These are phyloP conservation scores for Aphaenogaster rudis DNA, from an alignment of 1,140 invertebrate species.

Conservation along the genomic window DNA sequence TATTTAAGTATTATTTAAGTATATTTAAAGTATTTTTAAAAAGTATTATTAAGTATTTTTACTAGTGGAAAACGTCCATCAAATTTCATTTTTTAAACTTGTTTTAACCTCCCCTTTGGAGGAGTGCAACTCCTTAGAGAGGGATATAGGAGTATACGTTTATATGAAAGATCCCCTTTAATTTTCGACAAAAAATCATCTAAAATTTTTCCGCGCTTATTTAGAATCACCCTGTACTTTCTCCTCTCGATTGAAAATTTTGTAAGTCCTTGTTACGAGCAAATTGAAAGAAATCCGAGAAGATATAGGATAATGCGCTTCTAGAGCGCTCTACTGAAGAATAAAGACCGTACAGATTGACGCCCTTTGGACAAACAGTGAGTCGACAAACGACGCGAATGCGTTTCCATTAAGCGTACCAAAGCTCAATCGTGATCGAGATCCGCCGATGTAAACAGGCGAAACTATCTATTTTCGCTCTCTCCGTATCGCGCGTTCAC, in stretches of 20 bases:
- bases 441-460: slow-evolving; percentile 28
- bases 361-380: neutral
- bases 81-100: no score
- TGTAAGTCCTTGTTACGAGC: neutral
- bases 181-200: no score
- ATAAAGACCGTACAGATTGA: neutral
- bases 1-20: no score
- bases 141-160: no score
- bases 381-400: slow-evolving; percentile 35
- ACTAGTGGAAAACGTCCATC: no score
- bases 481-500: neutral
- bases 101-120: no score
- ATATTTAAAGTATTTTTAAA: no score
- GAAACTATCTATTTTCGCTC: neutral
- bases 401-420: slow-evolving; percentile 40
- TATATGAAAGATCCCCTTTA: no score
- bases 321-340: neutral
- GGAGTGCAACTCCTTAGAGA: no score
- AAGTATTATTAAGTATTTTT: no score
- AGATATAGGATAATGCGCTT: neutral
- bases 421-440: slow-evolving; percentile 30
- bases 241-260: neutral
- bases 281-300: neutral
- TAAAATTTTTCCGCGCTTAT: no score
- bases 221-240: no score